A percentile compares a stretch with the other conserved stretches of the same genome.
These are phyloP conservation scores for Rynchops niger DNA, from an alignment of 2,113 vertebrate species.

Conservation along the genomic window DNA sequence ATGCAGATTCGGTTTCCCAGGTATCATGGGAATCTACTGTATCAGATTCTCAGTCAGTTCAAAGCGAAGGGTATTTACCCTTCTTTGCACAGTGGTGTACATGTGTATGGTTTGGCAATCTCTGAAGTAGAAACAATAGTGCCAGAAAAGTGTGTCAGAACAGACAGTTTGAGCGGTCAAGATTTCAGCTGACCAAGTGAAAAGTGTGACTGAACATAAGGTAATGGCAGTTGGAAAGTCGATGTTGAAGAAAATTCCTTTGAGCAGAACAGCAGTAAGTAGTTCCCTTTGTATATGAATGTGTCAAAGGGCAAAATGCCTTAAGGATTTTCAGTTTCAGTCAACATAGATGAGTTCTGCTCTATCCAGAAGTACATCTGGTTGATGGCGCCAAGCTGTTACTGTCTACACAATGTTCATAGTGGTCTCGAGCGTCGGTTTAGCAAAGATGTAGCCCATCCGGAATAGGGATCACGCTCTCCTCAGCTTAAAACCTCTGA, in stretches of 20 bases:
- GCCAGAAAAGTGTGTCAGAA: not conserved
- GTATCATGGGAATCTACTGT: not conserved
- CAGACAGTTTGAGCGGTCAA: not conserved
- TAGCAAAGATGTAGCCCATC: not conserved
- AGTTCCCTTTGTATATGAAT: not conserved
- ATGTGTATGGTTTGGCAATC: not conserved
- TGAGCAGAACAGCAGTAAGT: not conserved
- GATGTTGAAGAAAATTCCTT: not conserved
- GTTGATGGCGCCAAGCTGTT: not conserved
- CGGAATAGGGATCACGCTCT: not conserved
- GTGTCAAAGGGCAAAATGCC: not conserved
- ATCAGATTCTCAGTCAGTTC: not conserved
- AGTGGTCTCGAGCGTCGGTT: not conserved
- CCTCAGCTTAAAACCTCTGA: not conserved
- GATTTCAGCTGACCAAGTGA: not conserved
- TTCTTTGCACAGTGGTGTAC: not conserved
- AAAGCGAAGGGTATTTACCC: not conserved
- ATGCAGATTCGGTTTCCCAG: not conserved
- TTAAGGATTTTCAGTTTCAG: not conserved
- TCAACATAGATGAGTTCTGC: not conserved
- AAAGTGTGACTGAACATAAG: not conserved
- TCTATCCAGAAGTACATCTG: not conserved
- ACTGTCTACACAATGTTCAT: not conserved
- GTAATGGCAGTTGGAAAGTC: not conserved
- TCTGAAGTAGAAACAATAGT: not conserved